Base-by-base conservation (phyloP, 1,140 invertebrate genomes). In the Drosophila guanche region DNA sequence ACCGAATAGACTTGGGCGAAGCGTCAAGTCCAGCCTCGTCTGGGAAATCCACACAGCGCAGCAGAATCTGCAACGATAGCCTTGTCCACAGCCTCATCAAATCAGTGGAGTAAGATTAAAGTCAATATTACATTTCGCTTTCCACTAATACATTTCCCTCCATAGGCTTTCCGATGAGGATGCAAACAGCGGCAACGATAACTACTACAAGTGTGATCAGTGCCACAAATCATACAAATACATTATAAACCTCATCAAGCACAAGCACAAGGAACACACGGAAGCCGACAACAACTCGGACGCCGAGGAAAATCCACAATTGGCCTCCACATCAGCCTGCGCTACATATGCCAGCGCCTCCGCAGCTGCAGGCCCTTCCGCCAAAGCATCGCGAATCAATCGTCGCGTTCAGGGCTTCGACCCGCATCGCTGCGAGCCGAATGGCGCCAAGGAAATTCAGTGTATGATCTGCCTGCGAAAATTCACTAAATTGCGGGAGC, bases 121-220 rank as follows among this genome's bases (percentile, higher is more conserved):
- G 0, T n/a, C 0, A 10, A 22, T 5, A 29, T n/a, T 25, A 37
- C 5, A 12, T 8, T 25, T 22, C 7, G n/a, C 33, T 51, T 12
- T 54, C 0, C 7, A 43, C 7, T 42, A 2, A 16, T 22, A 1
- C 5, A 8, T 23, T 48, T 57, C 7, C 14, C 5, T 20, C 1
- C 14, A 0, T 27, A 84, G 80, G 37, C 59, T 76, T 1, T 84
- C 80, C 0, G 80, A 84, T 57, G 80, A 84, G 42, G 81, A 86
- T 25, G 80, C 55, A 6, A 65, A 6, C 47, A 51, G 62, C 27
- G 48, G 62, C 22, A 20, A 4, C 0, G 80, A 86, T 4, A 81
- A 81, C 37, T 86, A 85, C 47, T 85, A 85, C 47, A 86, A 85
- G 16, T 85, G 80, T 20, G 81, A 85, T 51, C 68, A 80, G 16